These are phyloP conservation scores for Propsilocerus akamusi DNA, from an alignment of 1,140 invertebrate genomes.

Conservation along the genomic window DNA sequence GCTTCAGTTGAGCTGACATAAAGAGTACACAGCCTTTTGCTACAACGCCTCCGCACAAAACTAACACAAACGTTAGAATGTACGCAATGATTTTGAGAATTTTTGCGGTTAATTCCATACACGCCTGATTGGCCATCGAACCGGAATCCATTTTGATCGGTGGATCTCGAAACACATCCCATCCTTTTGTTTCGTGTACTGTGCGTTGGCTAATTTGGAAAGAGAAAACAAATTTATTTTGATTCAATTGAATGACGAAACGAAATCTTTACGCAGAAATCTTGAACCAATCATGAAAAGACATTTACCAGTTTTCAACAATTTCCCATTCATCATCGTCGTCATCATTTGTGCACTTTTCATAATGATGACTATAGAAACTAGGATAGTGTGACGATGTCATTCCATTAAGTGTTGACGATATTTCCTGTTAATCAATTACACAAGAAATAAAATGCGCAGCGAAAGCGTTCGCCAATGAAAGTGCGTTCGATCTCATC, in stretches of 20 bases:
- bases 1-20: constrained; percentile 75
- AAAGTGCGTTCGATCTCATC: constrained; percentile 2
- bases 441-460: not conserved
- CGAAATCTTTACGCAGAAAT: not conserved
- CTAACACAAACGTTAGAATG: constrained; percentile 64
- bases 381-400: not conserved
- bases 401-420: too few relatives aligned
- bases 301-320: too few relatives aligned
- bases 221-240: constrained; percentile 14
- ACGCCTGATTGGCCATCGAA: constrained; percentile 72
- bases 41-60: constrained; percentile 61
- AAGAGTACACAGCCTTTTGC: constrained; percentile 74
- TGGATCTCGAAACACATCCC: constrained; percentile 85
- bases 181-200: constrained; percentile 78
- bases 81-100: constrained; percentile 73
- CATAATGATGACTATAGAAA: constrained; percentile 3
- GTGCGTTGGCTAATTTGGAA: constrained; percentile 68
- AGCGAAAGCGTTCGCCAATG: too few relatives aligned
- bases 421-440: too few relatives aligned
- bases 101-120: constrained; percentile 68
- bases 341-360: not conserved
- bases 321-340: not conserved
- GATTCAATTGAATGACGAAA: constrained; percentile 3
- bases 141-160: constrained; percentile 73
- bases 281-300: not conserved